These are phyloP conservation scores for Tapera naevia DNA, from an alignment of 2,797 vertebrate genomes.

Conservation along the genomic window DNA sequence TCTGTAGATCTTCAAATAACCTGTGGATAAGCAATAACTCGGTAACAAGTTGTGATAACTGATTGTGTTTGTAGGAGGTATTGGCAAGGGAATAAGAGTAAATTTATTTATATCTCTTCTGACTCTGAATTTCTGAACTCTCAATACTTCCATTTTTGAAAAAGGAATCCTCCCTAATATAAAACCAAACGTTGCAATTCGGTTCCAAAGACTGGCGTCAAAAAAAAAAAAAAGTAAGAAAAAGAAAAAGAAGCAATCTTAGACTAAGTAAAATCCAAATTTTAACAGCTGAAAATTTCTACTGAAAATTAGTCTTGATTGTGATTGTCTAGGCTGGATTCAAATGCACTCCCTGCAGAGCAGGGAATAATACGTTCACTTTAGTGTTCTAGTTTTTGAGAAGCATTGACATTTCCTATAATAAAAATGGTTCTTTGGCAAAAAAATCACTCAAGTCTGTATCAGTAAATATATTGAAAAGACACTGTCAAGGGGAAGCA, in stretches of 20 bases:
- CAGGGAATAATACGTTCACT: not conserved
- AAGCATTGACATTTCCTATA: not conserved
- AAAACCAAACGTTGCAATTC: not conserved
- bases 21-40: not conserved
- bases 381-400: not conserved
- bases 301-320: not conserved
- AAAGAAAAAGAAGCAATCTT: not conserved
- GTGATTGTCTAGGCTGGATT: not conserved
- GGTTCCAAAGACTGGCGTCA: not conserved
- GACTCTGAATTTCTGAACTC: not conserved
- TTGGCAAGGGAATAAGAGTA: not conserved
- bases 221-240: not conserved
- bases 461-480: not conserved
- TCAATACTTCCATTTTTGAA: not conserved
- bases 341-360: not conserved
- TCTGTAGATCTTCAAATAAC: not conserved
- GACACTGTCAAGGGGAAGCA: not conserved
- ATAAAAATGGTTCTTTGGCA: not conserved
- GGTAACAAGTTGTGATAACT: not conserved
- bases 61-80: not conserved
- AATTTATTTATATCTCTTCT: not conserved
- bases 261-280: not conserved
- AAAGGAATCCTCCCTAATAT: not conserved
- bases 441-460: not conserved
- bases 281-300: not conserved